These are phyloP conservation scores for Prionace glauca DNA, from an alignment of 2,797 vertebrate genomes.

Conservation along the genomic window DNA sequence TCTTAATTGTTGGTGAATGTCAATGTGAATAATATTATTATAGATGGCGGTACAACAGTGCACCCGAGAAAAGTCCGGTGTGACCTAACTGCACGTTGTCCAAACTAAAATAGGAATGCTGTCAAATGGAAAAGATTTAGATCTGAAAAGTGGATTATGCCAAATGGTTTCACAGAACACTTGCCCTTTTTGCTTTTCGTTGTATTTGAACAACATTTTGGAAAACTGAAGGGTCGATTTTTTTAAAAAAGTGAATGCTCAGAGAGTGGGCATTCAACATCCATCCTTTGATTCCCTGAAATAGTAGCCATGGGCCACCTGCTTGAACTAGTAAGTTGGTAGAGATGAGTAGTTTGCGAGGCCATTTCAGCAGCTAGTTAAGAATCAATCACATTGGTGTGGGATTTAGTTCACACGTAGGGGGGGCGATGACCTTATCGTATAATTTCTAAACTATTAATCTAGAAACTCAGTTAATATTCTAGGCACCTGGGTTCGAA, in stretches of 20 bases:
- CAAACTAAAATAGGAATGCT: not conserved
- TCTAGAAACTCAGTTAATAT: too few species aligned
- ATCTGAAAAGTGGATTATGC: not conserved
- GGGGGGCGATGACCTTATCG: too few species aligned
- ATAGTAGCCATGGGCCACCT: too few species aligned
- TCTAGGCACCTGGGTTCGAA: too few species aligned
- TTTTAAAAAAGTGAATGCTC: not conserved
- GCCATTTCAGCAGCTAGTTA: not conserved
- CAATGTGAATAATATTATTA: conserved; percentile 31
- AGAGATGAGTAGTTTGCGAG: not conserved
- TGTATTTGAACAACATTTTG: not conserved
- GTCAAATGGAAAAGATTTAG: conserved; percentile 10
- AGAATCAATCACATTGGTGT: not conserved
- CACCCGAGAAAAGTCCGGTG: not conserved
- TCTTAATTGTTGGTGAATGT: conserved; percentile 13
- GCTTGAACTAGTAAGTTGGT: too few species aligned
- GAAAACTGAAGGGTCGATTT: not conserved
- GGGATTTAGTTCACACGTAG: not conserved
- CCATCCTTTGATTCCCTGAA: too few species aligned
- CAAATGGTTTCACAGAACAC: not conserved
- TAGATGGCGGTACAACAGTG: not conserved
- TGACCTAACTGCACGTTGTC: not conserved
- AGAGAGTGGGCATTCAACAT: not conserved
- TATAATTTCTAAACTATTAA: too few species aligned
- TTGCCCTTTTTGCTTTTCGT: not conserved